Evolutionary conservation across 30 jellyfish, hydroid and myxozoan genomes (phyloP).

Genomic region (Calvadosia cruxmelitensis): DNA sequence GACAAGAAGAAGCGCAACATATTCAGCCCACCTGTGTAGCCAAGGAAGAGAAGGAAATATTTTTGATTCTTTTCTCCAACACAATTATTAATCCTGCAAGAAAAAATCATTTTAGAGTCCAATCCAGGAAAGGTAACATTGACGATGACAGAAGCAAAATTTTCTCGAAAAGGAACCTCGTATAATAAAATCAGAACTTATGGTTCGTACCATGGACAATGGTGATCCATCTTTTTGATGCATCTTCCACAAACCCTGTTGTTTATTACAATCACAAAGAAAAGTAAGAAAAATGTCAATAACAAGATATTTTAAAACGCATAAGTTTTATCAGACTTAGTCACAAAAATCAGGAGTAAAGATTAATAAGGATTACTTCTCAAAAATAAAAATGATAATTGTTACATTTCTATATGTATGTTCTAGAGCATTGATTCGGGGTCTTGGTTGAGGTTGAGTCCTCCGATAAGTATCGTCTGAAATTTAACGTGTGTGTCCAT

Average conservation of each 20-base stretch:
- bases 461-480: too few species aligned
- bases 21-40: constrained; percentile 62
- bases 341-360: too few species aligned
- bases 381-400: too few species aligned
- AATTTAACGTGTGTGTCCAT: too few species aligned
- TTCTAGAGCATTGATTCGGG: too few species aligned
- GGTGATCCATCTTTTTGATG: constrained; percentile 74
- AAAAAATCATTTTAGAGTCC: background rate
- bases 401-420: too few species aligned
- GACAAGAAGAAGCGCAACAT: background rate
- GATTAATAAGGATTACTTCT: too few species aligned
- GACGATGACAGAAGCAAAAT: background rate
- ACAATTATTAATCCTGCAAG: constrained; percentile 70
- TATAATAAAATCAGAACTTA: too few species aligned
- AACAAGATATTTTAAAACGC: background rate
- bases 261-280: too few species aligned
- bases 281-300: background rate
- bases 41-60: constrained; percentile 38
- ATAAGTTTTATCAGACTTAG: too few species aligned
- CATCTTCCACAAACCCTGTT: constrained; percentile 69
- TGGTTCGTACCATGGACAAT: constrained; percentile 90
- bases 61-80: constrained; percentile 82
- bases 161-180: too few species aligned
- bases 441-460: too few species aligned
- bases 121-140: background rate